Evolutionary conservation across 2,888 invertebrate genomes (phyloP), one percentile per base, ranked within the genome.

Genomic region (Cylloceria caligata): DNA sequence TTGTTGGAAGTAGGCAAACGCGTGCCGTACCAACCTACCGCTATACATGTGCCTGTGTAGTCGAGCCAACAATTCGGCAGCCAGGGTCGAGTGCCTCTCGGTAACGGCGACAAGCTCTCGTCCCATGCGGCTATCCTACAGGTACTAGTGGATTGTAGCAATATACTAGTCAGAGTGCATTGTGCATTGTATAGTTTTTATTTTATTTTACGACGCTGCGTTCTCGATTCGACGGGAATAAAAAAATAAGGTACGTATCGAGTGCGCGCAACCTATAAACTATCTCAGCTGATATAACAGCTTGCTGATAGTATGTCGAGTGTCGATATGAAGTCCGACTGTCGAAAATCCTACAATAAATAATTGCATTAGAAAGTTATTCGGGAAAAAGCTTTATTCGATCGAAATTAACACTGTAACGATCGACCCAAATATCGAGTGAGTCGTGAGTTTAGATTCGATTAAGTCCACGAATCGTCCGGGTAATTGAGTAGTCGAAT

Each of bases 1-100:
- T 79, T 79, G 80, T 80, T 75, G 74, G 64, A 75, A 80, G 55
- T 57, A 55, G 45, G 64, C 69, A 52, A 80, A 64, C 69, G 74
- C 65, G 80, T 75, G 69, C 47, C 55, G 45, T 69, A 45, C 55
- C 69, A 36, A 64, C 55, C 30, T 65, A 30, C 39, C 42, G 45
- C 42, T 45, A 72, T 27, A 39, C 49, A 72, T 60, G 3, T 67
- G 49, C 45, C 34, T 71, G 36, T 71, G 45, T 65, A 69, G 45
- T 21, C 36, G 45, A 71, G 67, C 57, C 71, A 65, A 76, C 80
- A 47, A 75, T 80, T 76, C 71, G 57, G 71, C 69, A 76, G 57
- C 71, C 49, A 71, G 75, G 60, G 75, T 65, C 42, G 60, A 80
- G 71, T 75, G 47, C 75, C 47, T 16, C 42, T 42, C 52, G 60